These are phyloP conservation scores for Drosophila cracens DNA, from an alignment of 2,888 invertebrate species.

Conservation along the genomic window DNA sequence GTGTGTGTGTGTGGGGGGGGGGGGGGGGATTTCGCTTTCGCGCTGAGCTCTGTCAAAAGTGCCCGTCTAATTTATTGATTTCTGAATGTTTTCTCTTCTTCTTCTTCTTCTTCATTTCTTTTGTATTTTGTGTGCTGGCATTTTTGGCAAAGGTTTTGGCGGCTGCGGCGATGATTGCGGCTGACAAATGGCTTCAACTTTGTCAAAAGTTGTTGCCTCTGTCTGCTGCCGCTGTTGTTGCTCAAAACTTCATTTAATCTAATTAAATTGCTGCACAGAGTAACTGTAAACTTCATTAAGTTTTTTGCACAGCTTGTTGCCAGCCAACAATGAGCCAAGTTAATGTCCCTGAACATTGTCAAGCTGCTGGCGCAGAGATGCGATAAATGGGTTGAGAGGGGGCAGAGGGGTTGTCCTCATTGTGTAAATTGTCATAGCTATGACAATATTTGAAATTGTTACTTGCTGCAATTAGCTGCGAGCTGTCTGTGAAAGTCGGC, in stretches of 20 bases:
- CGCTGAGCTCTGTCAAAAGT: slow-evolving; percentile 33
- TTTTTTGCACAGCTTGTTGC: slow-evolving; percentile 31
- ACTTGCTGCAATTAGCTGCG: slow-evolving; percentile 54
- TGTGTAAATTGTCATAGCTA: slow-evolving; percentile 67
- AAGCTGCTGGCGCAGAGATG: not conserved
- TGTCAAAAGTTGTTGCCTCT: slow-evolving; percentile 26
- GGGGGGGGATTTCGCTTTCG: slow-evolving; percentile 18
- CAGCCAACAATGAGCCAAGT: slow-evolving; percentile 54
- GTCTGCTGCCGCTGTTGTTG: slow-evolving; percentile 23
- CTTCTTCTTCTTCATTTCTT: slow-evolving; percentile 4
- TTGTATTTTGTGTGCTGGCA: slow-evolving; percentile 15
- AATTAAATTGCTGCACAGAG: slow-evolving; percentile 61
- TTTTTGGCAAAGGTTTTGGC: slow-evolving; percentile 37
- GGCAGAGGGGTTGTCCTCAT: slow-evolving; percentile 1
- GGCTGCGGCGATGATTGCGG: slow-evolving; percentile 43
- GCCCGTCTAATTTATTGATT: slow-evolving; percentile 65
- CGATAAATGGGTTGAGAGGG: not conserved
- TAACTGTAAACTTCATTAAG: slow-evolving; percentile 63
- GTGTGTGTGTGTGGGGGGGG: slow-evolving; percentile 2
- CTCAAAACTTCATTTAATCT: slow-evolving; percentile 60
- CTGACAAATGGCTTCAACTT: slow-evolving; percentile 66
- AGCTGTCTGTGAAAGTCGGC: slow-evolving; percentile 36
- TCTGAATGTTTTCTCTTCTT: slow-evolving; percentile 25
- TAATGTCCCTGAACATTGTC: slow-evolving; percentile 64
- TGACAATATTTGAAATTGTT: slow-evolving; percentile 32